Conservation (phyloP, 2,888 invertebrate species). For the Drosophila tanythrix region DNA sequence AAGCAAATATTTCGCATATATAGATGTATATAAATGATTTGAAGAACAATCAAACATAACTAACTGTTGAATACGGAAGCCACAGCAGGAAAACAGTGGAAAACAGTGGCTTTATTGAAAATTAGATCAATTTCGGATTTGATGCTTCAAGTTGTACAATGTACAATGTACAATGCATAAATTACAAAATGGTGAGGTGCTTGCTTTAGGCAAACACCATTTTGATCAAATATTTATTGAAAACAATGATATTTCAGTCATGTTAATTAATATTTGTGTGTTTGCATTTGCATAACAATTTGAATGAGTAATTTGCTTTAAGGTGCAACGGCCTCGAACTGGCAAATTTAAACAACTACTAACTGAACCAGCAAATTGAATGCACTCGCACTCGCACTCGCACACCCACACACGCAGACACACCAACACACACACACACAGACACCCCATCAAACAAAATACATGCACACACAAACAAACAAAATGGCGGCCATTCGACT, state of each 20-base stretch:
- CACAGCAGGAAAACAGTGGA: neutral
- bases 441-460: neutral
- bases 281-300: conserved; percentile 5
- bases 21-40: neutral
- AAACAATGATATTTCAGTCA: conserved; percentile 1
- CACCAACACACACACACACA: neutral
- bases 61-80: neutral
- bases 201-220: neutral
- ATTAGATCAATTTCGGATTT: neutral
- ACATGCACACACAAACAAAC: conserved; percentile 9
- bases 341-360: conserved; percentile 14
- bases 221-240: conserved; percentile 1
- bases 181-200: neutral
- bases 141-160: neutral
- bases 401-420: neutral
- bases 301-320: conserved; percentile 23
- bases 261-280: conserved; percentile 17
- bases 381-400: neutral
- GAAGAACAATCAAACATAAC: neutral
- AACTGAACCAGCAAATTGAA: conserved; percentile 13
- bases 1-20: neutral
- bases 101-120: neutral
- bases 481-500: conserved; percentile 42
- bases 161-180: neutral
- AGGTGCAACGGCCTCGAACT: conserved; percentile 44